Percentiles rank a stretch among this genome's conserved stretches.
Evolutionary conservation across 1,140 invertebrate species (phyloP).

Genomic region (Hylaeus volcanicus): DNA sequence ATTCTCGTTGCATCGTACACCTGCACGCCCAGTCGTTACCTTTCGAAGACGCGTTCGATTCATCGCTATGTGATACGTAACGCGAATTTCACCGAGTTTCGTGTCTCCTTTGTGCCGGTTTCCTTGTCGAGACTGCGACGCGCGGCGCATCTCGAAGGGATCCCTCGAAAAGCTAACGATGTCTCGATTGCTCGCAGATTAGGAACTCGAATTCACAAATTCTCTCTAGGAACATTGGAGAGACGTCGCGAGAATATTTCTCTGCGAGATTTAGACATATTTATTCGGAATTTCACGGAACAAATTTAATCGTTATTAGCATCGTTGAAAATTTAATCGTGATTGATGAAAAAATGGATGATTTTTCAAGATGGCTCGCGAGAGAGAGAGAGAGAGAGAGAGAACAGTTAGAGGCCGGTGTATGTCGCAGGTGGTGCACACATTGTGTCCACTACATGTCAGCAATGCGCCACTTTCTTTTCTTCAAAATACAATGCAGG

Average conservation of each 20-base stretch:
- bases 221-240: neutral
- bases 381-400: too few species aligned
- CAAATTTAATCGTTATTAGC: neutral
- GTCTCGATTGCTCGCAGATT: neutral
- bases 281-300: neutral
- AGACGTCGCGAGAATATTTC: too few species aligned
- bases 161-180: neutral
- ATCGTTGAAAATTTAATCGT: neutral
- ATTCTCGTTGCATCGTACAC: slow-evolving; percentile 14
- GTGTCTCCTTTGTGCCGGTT: slow-evolving; percentile 35
- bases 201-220: neutral
- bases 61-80: slow-evolving; percentile 45
- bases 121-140: slow-evolving; percentile 28
- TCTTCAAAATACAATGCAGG: neutral
- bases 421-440: slow-evolving; percentile 59
- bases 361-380: slow-evolving; percentile 7
- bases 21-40: slow-evolving; percentile 22
- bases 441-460: slow-evolving; percentile 5
- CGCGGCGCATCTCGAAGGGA: slow-evolving; percentile 1
- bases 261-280: neutral
- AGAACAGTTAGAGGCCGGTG: slow-evolving; percentile 34
- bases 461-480: slow-evolving; percentile 4
- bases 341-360: slow-evolving; percentile 16
- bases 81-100: slow-evolving; percentile 47
- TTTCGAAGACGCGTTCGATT: slow-evolving; percentile 40